Percentiles rank a stretch among this genome's conserved stretches.
phyloP scores from a whole-genome alignment of 37 sponge, comb jelly and placozoan species.

The Corticium candelabrum region DNA sequence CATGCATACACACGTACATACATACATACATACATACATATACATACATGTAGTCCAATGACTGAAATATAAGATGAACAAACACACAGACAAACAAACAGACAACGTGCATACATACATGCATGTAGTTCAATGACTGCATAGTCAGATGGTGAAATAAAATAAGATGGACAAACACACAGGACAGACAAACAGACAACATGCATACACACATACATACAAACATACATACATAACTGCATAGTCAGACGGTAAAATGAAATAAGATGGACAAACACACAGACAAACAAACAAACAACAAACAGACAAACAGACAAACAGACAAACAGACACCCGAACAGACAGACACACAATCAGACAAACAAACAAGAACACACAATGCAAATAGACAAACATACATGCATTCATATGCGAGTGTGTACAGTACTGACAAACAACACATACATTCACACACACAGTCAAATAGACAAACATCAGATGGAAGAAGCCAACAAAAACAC shows the following conservation, averaged over 20 bases:
- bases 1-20: neutral
- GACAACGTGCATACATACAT: no score
- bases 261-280: no score
- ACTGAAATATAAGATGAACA: no score
- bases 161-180: no score
- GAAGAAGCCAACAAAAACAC: neutral
- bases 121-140: no score
- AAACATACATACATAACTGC: neutral
- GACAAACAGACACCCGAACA: neutral
- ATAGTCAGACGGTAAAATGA: neutral
- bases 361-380: no score
- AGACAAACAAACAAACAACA: neutral
- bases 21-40: neutral
- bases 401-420: neutral
- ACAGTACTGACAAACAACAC: neutral
- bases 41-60: neutral
- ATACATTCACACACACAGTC: constrained; percentile 7
- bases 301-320: neutral
- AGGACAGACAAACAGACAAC: no score
- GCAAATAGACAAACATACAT: neutral
- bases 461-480: neutral
- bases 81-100: no score
- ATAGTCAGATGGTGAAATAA: no score
- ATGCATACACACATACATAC: constrained; percentile 1
- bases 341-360: no score